phyloP scores from a whole-genome alignment of 2,888 invertebrate species.

The Cabera pusaria region DNA sequence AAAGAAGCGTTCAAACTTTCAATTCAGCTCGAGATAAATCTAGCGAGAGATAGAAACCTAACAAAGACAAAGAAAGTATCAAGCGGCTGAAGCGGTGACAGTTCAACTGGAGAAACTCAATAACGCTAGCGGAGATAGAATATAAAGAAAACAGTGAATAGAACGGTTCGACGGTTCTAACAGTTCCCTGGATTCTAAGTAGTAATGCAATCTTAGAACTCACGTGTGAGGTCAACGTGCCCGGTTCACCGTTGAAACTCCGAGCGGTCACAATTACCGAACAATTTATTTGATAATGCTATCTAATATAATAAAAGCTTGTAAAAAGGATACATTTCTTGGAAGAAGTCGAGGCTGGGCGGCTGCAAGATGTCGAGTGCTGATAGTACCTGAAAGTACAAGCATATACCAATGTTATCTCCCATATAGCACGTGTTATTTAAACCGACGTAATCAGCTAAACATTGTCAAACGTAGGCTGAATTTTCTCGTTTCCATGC shows the following conservation, averaged over 20 bases:
- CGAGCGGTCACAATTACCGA: conserved; percentile 38
- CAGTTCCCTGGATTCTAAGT: conserved; percentile 41
- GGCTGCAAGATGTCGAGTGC: conserved; percentile 99
- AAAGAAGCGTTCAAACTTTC: conserved; percentile 36
- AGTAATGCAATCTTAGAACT: conserved; percentile 46
- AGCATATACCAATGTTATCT: conserved; percentile 4
- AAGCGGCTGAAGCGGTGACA: conserved; percentile 43
- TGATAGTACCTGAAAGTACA: conserved; percentile 93
- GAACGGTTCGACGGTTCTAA: conserved; percentile 36
- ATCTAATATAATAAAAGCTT: no score
- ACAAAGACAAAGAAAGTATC: conserved; percentile 49
- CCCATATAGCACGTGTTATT: conserved; percentile 3
- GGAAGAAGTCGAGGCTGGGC: conserved; percentile 99
- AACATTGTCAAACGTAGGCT: conserved; percentile 36
- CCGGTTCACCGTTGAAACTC: conserved; percentile 47
- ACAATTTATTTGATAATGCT: conserved; percentile 38
- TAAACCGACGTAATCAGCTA: conserved; percentile 36
- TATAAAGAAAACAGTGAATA: conserved; percentile 36
- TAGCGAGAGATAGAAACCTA: conserved; percentile 42
- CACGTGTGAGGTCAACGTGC: conserved; percentile 51
- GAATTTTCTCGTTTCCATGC: conserved; percentile 46
- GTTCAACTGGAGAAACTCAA: conserved; percentile 46
- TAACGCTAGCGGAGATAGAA: conserved; percentile 41
- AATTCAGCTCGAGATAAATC: conserved; percentile 41
- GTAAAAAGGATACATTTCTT: conserved; percentile 98